These are phyloP conservation scores for Onychostruthus taczanowskii DNA, from an alignment of 2,113 vertebrate species.

Conservation along the genomic window DNA sequence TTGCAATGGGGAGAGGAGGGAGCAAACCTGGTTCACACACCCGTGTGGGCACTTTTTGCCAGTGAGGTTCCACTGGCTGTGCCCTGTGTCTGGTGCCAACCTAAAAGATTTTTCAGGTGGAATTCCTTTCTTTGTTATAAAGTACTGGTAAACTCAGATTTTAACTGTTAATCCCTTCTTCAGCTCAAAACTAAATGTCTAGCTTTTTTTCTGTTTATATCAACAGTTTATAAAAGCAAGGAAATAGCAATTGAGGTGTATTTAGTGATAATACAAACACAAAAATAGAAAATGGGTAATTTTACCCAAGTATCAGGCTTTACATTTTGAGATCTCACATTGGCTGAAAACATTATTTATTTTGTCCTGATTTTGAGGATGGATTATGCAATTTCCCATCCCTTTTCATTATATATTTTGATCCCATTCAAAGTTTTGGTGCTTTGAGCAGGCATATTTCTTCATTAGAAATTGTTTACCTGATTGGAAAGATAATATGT, in stretches of 20 bases:
- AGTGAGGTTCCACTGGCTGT: not conserved
- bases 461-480: not conserved
- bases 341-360: not conserved
- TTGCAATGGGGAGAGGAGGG: not conserved
- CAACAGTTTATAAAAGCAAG: not conserved
- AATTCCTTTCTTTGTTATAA: not conserved
- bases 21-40: not conserved
- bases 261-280: not conserved
- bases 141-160: not conserved
- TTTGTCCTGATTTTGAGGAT: not conserved
- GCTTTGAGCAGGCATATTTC: not conserved
- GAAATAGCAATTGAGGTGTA: not conserved
- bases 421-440: not conserved
- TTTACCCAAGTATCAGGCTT: not conserved
- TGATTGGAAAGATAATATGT: not conserved
- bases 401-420: not conserved
- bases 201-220: not conserved
- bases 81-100: not conserved
- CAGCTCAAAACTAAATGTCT: not conserved
- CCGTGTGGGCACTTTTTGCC: not conserved
- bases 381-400: rapidly evolving
- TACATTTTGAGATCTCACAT: not conserved
- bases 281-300: not conserved
- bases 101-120: no score
- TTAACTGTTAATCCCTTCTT: not conserved